phyloP scores from a whole-genome alignment of 2,888 invertebrate species.

The Nysson spinosus region DNA sequence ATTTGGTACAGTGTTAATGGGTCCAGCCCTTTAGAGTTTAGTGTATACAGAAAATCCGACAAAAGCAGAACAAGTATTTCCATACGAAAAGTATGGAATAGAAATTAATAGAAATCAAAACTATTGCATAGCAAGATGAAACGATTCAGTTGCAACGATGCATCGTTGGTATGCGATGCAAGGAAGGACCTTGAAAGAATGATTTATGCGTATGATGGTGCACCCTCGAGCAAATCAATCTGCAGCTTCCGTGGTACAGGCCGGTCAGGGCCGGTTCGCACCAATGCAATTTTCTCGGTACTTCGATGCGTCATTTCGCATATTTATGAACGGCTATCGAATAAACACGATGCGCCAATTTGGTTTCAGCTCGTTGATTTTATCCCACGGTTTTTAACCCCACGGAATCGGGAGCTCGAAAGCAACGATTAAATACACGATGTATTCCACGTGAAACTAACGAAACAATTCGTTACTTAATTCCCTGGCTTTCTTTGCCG shows the following conservation, averaged over 20 bases:
- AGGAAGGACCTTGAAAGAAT: constrained; percentile 57
- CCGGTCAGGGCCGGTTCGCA: constrained; percentile 37
- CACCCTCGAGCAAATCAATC: constrained; percentile 53
- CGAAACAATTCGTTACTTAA: no score
- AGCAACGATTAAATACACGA: no score
- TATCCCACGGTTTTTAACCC: not conserved
- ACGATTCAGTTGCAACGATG: not conserved
- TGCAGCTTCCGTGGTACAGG: constrained; percentile 49
- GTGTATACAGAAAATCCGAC: no score
- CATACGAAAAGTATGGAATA: no score
- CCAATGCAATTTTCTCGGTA: constrained; percentile 24
- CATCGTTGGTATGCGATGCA: constrained; percentile 8
- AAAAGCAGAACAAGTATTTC: no score
- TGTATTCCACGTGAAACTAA: no score
- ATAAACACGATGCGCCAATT: not conserved
- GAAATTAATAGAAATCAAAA: no score
- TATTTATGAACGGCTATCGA: constrained; percentile 7
- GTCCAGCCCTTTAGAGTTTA: no score
- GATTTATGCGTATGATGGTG: constrained; percentile 45
- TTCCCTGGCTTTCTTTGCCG: not conserved
- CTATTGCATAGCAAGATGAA: no score
- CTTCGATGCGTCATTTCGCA: constrained; percentile 12
- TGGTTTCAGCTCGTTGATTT: not conserved
- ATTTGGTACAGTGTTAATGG: no score
- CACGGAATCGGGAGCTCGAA: not conserved